phyloP scores from a whole-genome alignment of 2,888 invertebrate genomes.

The Drosophila mercatorum region DNA sequence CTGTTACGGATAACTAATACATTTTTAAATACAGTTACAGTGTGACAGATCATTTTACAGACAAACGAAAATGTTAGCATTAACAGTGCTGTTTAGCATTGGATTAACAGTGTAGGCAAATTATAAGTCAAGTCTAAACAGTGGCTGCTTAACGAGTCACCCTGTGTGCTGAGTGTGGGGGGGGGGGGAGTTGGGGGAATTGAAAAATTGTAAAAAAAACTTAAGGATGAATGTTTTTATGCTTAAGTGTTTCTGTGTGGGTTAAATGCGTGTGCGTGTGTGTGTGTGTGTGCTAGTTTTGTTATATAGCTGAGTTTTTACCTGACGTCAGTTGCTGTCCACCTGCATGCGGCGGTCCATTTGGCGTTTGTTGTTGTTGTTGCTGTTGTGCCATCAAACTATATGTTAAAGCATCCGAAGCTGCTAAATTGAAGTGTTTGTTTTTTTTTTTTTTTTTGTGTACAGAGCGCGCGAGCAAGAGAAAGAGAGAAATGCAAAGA shows the following conservation, averaged over 20 bases:
- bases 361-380: slow-evolving; percentile 80
- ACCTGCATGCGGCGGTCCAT: slow-evolving; percentile 81
- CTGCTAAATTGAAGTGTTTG: slow-evolving; percentile 69
- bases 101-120: slow-evolving; percentile 34
- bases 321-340: slow-evolving; percentile 81
- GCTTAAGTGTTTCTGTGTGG: slow-evolving; percentile 4
- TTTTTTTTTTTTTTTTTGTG: slow-evolving; percentile 3
- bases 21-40: slow-evolving; percentile 15
- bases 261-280: slow-evolving; percentile 6
- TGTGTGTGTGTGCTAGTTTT: slow-evolving; percentile 10
- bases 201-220: not conserved
- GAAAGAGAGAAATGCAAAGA: slow-evolving; percentile 54
- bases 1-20: slow-evolving; percentile 14
- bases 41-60: slow-evolving; percentile 18
- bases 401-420: slow-evolving; percentile 83
- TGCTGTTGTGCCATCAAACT: slow-evolving; percentile 83
- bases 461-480: slow-evolving; percentile 18
- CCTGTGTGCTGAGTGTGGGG: slow-evolving; percentile 40
- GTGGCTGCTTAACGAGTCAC: slow-evolving; percentile 33
- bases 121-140: slow-evolving; percentile 9
- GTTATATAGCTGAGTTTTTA: slow-evolving; percentile 66
- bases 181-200: not conserved
- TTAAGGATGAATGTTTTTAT: slow-evolving; percentile 3
- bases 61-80: slow-evolving; percentile 14
- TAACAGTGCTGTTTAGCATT: slow-evolving; percentile 25